These are phyloP conservation scores for Brachyopa scutellaris DNA, from an alignment of 2,888 invertebrate species.

Conservation along the genomic window DNA sequence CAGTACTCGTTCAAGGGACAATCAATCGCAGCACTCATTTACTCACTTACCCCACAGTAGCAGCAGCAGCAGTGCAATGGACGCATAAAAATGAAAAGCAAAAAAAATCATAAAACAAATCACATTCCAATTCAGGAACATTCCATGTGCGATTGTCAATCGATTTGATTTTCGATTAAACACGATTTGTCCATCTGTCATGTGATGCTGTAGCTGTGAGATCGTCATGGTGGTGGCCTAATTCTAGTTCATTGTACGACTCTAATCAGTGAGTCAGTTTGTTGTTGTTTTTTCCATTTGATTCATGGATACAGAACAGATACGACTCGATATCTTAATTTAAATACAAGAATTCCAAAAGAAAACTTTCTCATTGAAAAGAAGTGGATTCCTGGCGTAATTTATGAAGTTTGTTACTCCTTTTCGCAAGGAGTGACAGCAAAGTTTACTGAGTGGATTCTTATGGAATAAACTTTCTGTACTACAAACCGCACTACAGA, in stretches of 20 bases:
- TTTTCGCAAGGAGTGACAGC: background rate
- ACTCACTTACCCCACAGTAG: too few relatives aligned
- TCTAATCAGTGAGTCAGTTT: slow-evolving; percentile 56
- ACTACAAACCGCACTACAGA: background rate
- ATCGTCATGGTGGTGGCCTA: slow-evolving; percentile 32
- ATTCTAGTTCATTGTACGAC: slow-evolving; percentile 35
- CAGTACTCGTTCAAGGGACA: background rate
- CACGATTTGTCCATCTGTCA: background rate
- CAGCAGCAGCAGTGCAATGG: slow-evolving; percentile 12
- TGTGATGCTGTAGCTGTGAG: background rate
- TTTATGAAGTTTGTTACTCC: slow-evolving; percentile 9
- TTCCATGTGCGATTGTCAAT: slow-evolving; percentile 44
- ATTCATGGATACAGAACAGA: background rate
- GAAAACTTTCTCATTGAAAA: too few relatives aligned
- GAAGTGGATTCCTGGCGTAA: background rate
- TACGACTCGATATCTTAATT: background rate
- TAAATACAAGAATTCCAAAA: slow-evolving; percentile 7
- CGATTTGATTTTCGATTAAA: slow-evolving; percentile 49
- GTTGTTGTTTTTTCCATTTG: slow-evolving; percentile 36
- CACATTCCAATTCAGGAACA: slow-evolving; percentile 10
- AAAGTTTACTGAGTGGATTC: background rate
- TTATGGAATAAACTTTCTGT: background rate
- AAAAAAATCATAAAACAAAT: slow-evolving; percentile 10
- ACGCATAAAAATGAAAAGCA: slow-evolving; percentile 37
- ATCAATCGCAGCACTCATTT: too few relatives aligned